Percentiles rank a stretch among this genome's conserved stretches.
Conservation (phyloP, 2,797 vertebrate species). For the Coilia nasus region DNA sequence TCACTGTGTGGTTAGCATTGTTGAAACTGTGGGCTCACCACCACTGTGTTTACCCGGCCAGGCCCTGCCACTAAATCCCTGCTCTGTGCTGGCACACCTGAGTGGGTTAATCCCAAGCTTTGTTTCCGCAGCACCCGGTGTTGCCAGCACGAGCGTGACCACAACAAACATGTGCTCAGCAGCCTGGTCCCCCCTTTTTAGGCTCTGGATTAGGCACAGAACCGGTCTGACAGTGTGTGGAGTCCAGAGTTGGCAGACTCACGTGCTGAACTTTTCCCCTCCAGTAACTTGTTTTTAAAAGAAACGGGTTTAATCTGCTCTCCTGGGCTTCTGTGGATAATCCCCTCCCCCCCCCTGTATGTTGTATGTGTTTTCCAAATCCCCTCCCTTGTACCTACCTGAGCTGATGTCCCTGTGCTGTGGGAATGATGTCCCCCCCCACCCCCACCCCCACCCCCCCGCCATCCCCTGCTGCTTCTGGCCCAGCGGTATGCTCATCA, state of each 20-base stretch:
- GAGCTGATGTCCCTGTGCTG: constrained; percentile 19
- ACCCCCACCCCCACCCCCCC: neutral
- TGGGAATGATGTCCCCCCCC: neutral
- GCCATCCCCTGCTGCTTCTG: constrained; percentile 20
- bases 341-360: no score
- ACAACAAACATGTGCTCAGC: neutral
- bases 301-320: neutral
- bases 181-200: neutral
- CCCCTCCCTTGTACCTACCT: neutral
- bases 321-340: neutral
- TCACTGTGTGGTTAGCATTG: no score
- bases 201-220: neutral
- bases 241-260: neutral
- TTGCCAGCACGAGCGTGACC: neutral
- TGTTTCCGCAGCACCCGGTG: neutral
- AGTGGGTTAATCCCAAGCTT: constrained; percentile 2
- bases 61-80: no score
- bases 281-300: neutral
- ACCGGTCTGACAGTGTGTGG: neutral
- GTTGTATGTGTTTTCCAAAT: neutral
- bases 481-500: constrained; percentile 28
- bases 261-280: neutral
- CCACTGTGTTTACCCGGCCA: no score
- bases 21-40: no score
- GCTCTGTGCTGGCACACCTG: neutral